Conservation (phyloP, 2,797 vertebrate species). For the Hydrolagus colliei region DNA sequence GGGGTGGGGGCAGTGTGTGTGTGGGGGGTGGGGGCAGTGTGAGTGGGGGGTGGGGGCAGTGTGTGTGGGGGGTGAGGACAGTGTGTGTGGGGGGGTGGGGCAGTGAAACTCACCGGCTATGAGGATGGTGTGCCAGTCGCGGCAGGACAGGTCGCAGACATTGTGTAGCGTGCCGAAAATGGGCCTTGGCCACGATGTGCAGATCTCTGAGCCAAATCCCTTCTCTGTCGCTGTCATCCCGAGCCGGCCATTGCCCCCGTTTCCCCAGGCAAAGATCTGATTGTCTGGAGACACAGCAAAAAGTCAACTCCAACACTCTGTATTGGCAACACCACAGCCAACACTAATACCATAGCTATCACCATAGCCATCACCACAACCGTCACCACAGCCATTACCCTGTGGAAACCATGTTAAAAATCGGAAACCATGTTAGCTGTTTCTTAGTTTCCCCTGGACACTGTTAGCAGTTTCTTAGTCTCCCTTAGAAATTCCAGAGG, state of each 20-base stretch:
- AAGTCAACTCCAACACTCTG: background rate
- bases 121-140: conserved; percentile 94
- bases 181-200: conserved; percentile 88
- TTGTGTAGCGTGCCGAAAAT: conserved; percentile 96
- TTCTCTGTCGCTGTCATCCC: conserved; percentile 87
- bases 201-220: conserved; percentile 87
- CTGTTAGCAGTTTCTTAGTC: too few relatives aligned
- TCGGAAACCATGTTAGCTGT: too few relatives aligned
- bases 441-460: too few relatives aligned
- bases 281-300: conserved; percentile 65
- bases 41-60: too few relatives aligned
- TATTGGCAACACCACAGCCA: background rate
- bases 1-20: background rate
- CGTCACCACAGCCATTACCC: background rate
- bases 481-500: background rate
- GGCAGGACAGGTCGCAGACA: conserved; percentile 87
- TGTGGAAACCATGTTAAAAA: too few relatives aligned
- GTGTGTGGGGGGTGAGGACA: too few relatives aligned
- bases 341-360: background rate
- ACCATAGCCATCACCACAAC: background rate
- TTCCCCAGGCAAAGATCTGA: conserved; percentile 98
- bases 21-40: too few relatives aligned
- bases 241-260: conserved; percentile 89
- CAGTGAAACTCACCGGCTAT: conserved; percentile 73
- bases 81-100: background rate